Base-by-base conservation (phyloP, 64 coral and sea anemone species). In the Pocillopora damicornis region DNA sequence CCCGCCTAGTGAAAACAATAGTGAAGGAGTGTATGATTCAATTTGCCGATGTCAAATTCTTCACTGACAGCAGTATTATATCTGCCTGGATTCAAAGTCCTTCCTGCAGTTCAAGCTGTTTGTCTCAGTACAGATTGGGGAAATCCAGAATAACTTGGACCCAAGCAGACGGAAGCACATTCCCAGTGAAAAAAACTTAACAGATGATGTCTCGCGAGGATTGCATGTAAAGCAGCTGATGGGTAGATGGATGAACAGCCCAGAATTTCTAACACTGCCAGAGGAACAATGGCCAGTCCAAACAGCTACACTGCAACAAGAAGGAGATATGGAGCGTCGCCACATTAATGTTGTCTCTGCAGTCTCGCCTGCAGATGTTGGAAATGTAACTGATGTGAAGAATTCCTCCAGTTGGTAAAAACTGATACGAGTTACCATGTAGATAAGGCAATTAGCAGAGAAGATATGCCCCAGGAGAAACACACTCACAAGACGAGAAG, bases 101-200 rank as follows among this genome's bases (percentile, higher is more conserved):
- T 34, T 73, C 86, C 11, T 26, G 86, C 35, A 64, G 38, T 88
- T 88, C 61, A 92, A 88, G 68, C 69, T 78, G 14, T 92, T 88
- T 83, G 85, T 88, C 26, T 92, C 86, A 36, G 68, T 35, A 68
- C 79, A 86, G 63, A 77, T 81, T 3, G 78, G 91, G 15, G 78
- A 88, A 45, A 92, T 88, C 37, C 91, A 92, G 22, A 76, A 38
- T 37, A 87, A 88, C 73, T 59, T 76, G 23, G 77, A 92, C 58
- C 85, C 90, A 80, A 84, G 72, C 59, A 83, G 88, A 42, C 87
- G 90, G 90, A 78, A 63, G 34, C 84, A 92, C 75, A 87, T 92
- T 23, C 90, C 83, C 18, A 20, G 88, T 17, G 76, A 92, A 26
- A 25, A 37, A 13, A 87, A 88, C 26, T 77, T 88, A 0, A 86